These are phyloP conservation scores for Syrphus vitripennis DNA, from an alignment of 2,888 invertebrate genomes.

Conservation along the genomic window DNA sequence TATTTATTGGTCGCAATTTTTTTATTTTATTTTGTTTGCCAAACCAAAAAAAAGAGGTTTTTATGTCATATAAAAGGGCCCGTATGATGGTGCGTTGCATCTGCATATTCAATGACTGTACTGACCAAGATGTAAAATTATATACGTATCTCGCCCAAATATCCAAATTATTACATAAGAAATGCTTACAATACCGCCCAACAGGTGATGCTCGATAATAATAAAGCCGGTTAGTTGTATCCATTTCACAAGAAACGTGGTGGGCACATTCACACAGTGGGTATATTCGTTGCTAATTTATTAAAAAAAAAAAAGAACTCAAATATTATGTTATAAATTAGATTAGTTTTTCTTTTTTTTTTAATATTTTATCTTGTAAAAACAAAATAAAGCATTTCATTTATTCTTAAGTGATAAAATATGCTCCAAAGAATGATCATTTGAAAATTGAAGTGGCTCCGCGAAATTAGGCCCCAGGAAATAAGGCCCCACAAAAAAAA, in stretches of 20 bases:
- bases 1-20: conserved; percentile 10
- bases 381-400: no score
- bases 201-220: conserved; percentile 41
- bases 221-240: conserved; percentile 50
- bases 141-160: neutral
- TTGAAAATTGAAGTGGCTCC: no score
- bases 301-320: neutral
- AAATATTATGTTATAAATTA: no score
- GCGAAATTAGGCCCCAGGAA: no score
- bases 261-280: neutral
- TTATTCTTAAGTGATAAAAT: no score
- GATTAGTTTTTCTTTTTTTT: neutral
- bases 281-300: neutral
- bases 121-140: neutral
- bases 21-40: neutral
- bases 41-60: neutral
- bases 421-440: no score
- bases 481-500: no score
- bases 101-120: conserved; percentile 41
- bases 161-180: conserved; percentile 61
- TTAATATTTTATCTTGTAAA: no score
- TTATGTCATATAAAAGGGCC: conserved; percentile 21
- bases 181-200: conserved; percentile 18
- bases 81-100: conserved; percentile 41
- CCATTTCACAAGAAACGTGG: neutral